Percentiles rank a stretch among this genome's conserved stretches.
phyloP scores from a whole-genome alignment of 1,140 invertebrate species.

The Bathynomus jamesi region DNA sequence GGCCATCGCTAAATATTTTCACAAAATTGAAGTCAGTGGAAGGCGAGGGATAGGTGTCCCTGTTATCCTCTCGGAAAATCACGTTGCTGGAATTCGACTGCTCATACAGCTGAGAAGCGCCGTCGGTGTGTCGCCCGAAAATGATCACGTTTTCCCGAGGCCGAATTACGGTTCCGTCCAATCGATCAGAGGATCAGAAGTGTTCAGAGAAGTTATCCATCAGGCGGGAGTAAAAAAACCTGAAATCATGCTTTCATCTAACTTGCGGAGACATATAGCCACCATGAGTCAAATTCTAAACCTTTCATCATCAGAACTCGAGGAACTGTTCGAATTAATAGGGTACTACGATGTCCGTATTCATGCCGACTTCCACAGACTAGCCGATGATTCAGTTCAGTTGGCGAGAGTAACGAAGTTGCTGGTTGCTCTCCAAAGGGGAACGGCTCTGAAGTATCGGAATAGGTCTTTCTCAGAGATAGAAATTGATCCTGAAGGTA shows the following conservation, averaged over 20 bases:
- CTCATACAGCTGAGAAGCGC: not conserved
- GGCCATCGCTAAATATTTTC: not conserved
- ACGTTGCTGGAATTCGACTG: not conserved
- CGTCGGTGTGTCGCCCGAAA: not conserved
- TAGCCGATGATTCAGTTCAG: not conserved
- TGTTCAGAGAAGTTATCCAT: not conserved
- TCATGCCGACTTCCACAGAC: not conserved
- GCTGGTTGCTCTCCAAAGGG: not conserved
- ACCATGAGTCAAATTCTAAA: slow-evolving; percentile 4
- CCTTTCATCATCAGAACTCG: not conserved
- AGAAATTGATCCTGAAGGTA: not conserved
- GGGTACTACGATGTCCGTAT: not conserved
- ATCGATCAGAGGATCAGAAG: not conserved
- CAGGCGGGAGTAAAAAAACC: not conserved
- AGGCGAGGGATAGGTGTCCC: not conserved
- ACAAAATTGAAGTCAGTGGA: not conserved
- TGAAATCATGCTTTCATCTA: not conserved
- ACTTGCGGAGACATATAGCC: not conserved
- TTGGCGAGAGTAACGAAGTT: not conserved
- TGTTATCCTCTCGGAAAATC: not conserved
- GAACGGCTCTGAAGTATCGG: not conserved
- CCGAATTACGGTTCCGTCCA: not conserved
- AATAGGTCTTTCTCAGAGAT: not conserved
- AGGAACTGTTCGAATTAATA: not conserved
- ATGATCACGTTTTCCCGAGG: not conserved